Base-by-base conservation (phyloP, 64 coral and sea anemone genomes). In the Astreopora myriophthalma region DNA sequence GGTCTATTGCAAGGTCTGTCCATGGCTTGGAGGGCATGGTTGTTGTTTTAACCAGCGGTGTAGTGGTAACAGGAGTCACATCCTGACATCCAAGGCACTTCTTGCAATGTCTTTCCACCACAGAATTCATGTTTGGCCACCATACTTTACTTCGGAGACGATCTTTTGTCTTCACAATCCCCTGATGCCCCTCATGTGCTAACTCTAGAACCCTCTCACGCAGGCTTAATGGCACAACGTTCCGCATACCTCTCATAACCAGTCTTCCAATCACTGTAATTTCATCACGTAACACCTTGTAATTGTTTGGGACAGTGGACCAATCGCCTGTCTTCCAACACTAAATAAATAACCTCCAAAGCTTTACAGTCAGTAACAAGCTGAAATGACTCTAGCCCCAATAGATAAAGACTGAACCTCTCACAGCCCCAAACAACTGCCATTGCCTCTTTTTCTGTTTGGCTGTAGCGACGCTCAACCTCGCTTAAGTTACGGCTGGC, bases 141-240 rank as follows among this genome's bases (percentile, higher is more conserved):
- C 83, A 86, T 17, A 86, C 63, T 65, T 86, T 86, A 22, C 61
- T 46, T 86, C 83, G 22, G 38, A 86, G 63, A 48, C 84, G 17
- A 20, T 73, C 84, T 38, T 86, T 86, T 6, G 67, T 72, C 6
- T 71, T 73, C 42, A 86, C 36, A 17, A 72, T 52, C 20, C 63
- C 27, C 23, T 86, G 42, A 38, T 86, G 84, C 10, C 84, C 37
- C 37, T 72, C 40, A 12, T 86, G 84, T 27, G 64, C 65, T 30
- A 72, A 68, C 65, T 49, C 64, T 36, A 66, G 14, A 32, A 85
- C 33, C 25, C 13, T 19, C 31, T 86, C n/a, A 44, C 67, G 22
- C 63, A 86, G 34, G 26, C 38, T 86, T 6, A 20, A 10, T 11
- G 64, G 65, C 16, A 51, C 35, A 17, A 86, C 39, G 38, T 51